Conservation (phyloP, 2,888 invertebrate genomes). For the Xestia c-nigrum region DNA sequence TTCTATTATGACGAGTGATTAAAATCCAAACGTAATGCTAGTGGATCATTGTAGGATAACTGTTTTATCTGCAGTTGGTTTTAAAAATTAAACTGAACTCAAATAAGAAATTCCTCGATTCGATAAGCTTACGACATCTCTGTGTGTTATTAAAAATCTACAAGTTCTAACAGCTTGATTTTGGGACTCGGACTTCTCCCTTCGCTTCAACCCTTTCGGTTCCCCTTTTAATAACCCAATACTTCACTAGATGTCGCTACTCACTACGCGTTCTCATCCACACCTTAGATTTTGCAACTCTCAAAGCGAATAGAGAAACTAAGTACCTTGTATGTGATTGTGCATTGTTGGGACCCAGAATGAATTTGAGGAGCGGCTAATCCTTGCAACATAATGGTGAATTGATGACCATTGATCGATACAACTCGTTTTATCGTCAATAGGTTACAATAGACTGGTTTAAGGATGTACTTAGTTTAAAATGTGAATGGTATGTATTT, state of each 20-base stretch:
- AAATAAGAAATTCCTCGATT: not conserved
- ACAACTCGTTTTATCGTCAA: conserved; percentile 57
- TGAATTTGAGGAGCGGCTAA: conserved; percentile 66
- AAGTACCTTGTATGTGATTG: conserved; percentile 52
- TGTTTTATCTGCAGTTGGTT: not conserved
- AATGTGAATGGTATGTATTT: conserved; percentile 12
- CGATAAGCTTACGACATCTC: not conserved
- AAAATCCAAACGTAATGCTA: not conserved
- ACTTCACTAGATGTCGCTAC: conserved; percentile 55
- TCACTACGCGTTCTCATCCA: conserved; percentile 46
- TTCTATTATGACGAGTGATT: not conserved
- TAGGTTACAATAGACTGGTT: conserved; percentile 41
- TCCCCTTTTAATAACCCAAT: not conserved
- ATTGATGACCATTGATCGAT: conserved; percentile 52
- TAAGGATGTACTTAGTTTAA: conserved; percentile 22
- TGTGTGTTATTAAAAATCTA: not conserved
- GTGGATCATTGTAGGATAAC: no score
- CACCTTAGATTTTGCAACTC: conserved; percentile 64
- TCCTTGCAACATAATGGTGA: conserved; percentile 62
- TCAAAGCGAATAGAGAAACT: conserved; percentile 53
- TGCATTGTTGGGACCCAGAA: conserved; percentile 61
- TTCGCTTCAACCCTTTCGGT: not conserved
- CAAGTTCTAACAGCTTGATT: not conserved
- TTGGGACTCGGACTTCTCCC: not conserved
- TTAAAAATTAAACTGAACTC: not conserved